Conservation (phyloP, 1,140 invertebrate genomes). For the Diploscapter pachys region DNA sequence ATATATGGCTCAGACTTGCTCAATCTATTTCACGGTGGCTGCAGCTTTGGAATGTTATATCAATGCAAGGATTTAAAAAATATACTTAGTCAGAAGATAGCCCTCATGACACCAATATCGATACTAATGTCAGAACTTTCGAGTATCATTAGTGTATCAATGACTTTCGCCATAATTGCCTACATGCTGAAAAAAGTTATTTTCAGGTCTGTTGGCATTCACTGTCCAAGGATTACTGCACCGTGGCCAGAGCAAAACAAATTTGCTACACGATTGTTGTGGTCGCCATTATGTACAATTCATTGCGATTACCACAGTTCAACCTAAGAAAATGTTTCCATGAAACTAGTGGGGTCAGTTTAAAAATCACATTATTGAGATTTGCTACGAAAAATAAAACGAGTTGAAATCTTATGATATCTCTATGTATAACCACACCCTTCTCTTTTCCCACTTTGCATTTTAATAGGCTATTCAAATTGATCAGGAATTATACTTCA, state of each 20-base stretch:
- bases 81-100: background rate
- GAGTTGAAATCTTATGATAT: too few species aligned
- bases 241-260: slow-evolving; percentile 46
- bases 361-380: background rate
- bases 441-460: too few species aligned
- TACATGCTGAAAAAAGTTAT: background rate
- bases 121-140: too few species aligned
- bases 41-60: slow-evolving; percentile 58
- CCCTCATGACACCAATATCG: too few species aligned
- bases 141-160: too few species aligned
- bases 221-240: slow-evolving; percentile 42
- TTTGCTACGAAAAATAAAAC: too few species aligned
- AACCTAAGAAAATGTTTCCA: slow-evolving; percentile 56
- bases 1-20: slow-evolving; percentile 58
- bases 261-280: slow-evolving; percentile 42
- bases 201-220: slow-evolving; percentile 49
- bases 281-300: slow-evolving; percentile 55
- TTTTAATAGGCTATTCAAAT: too few species aligned
- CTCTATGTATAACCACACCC: too few species aligned
- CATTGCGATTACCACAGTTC: slow-evolving; percentile 56
- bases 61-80: slow-evolving; percentile 41
- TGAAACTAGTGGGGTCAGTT: slow-evolving; percentile 48
- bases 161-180: too few species aligned
- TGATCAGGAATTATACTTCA: slow-evolving; percentile 31
- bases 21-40: slow-evolving; percentile 57